A percentile compares a stretch with the other conserved stretches of the same genome.
These are phyloP conservation scores for Pipistrellus pygmaeus DNA, from an alignment of 2,797 vertebrate species.

Conservation along the genomic window DNA sequence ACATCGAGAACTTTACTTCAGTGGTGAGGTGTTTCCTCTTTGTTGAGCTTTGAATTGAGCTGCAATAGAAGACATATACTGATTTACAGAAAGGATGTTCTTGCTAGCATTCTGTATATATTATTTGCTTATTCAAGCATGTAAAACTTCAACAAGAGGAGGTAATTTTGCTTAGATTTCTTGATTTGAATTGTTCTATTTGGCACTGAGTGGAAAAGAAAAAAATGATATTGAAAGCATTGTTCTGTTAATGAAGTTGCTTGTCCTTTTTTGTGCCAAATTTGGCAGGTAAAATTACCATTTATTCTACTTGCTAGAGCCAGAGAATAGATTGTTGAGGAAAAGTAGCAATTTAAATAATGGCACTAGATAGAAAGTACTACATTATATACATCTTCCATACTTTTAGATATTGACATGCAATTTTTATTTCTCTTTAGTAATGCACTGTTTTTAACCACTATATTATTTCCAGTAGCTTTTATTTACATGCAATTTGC, in stretches of 20 bases:
- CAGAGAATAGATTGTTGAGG: slow-evolving; percentile 73
- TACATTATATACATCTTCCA: slow-evolving; percentile 66
- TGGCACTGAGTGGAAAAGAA: slow-evolving; percentile 75
- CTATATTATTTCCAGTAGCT: slow-evolving; percentile 5
- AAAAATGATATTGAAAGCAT: slow-evolving; percentile 82
- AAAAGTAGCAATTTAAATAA: slow-evolving; percentile 82
- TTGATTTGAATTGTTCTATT: slow-evolving; percentile 83
- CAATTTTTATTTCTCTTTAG: slow-evolving; percentile 68
- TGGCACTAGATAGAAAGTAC: slow-evolving; percentile 66
- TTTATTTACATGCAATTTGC: slow-evolving; percentile 29
- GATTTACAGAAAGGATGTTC: slow-evolving; percentile 44
- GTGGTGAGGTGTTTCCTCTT: slow-evolving; percentile 51
- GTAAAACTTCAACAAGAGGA: slow-evolving; percentile 80
- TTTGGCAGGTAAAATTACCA: slow-evolving; percentile 83
- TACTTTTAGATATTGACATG: slow-evolving; percentile 69
- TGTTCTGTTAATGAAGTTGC: slow-evolving; percentile 83
- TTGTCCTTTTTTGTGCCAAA: slow-evolving; percentile 79
- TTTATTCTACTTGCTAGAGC: slow-evolving; percentile 79
- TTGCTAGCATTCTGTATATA: slow-evolving; percentile 60
- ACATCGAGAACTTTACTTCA: neutral
- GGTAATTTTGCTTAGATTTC: slow-evolving; percentile 83
- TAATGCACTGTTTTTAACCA: slow-evolving; percentile 31
- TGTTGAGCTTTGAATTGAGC: slow-evolving; percentile 67
- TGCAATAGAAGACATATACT: slow-evolving; percentile 31
- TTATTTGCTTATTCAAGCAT: slow-evolving; percentile 82